Percentiles rank a stretch among this genome's conserved stretches.
phyloP scores from a whole-genome alignment of 2,113 vertebrate genomes.

The Lepisosteus osseus region DNA sequence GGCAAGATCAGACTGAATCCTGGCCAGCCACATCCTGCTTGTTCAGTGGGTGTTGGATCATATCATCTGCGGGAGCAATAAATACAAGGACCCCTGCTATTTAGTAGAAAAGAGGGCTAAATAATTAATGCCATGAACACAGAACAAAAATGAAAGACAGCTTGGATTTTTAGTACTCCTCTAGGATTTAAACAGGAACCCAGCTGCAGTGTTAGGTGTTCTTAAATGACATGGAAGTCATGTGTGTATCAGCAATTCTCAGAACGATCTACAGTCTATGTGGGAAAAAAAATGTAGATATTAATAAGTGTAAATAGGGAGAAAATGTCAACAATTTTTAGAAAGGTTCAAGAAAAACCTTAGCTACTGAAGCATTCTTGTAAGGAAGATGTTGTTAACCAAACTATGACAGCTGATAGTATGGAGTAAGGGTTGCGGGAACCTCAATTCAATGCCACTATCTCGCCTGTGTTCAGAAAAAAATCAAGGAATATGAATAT shows the following conservation, averaged over 20 bases:
- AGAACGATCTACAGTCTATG: too few species aligned
- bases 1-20: background rate
- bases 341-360: too few species aligned
- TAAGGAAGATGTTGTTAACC: too few species aligned
- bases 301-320: too few species aligned
- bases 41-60: background rate
- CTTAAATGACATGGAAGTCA: background rate
- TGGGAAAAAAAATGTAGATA: too few species aligned
- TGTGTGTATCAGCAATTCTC: background rate
- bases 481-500: too few species aligned
- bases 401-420: too few species aligned
- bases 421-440: too few species aligned
- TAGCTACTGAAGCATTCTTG: too few species aligned
- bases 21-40: background rate
- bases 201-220: background rate
- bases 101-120: constrained; percentile 9
- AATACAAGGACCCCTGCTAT: constrained; percentile 10
- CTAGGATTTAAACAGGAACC: background rate
- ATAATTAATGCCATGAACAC: constrained; percentile 20
- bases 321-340: too few species aligned
- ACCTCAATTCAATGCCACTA: too few species aligned
- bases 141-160: background rate
- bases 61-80: background rate
- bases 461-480: too few species aligned
- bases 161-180: background rate